Evolutionary conservation across 2,888 invertebrate genomes (phyloP), one percentile per base, ranked within the genome.

Genomic region (Parnassius glacialis): DNA sequence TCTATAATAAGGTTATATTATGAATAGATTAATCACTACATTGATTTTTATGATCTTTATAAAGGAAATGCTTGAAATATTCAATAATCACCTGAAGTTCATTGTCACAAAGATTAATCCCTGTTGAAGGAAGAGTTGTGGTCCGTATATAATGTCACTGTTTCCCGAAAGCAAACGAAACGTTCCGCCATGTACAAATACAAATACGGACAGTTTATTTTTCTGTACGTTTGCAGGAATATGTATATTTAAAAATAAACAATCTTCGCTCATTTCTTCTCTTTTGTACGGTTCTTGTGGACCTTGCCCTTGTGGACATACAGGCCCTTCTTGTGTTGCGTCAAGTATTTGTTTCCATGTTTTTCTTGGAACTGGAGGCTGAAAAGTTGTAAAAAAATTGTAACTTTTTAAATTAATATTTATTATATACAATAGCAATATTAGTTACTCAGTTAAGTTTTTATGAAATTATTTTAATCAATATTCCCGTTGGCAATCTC

Each of bases 81-180:
- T 34, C 34, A 34, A 1, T 34, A 7, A 34, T 34, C 34, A 77
- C 78, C 78, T 76, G 66, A 79, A 84, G 63, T 84, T 85, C 20
- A 84, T 63, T 0, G 83, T 79, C 3, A 83, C 80, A 10, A 79
- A 70, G 50, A 87, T 74, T 10, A 86, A 68, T 45, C 75, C 70
- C 25, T 71, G 68, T 59, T 72, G 65, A 66, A 83, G 65, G 11
- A 80, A 64, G 2, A 76, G 65, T 47, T 78, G 68, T 2, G 84
- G 81, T 2, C 83, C 83, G 45, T 71, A 73, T 3, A 68, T 16
- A 16, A 62, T 10, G 55, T 71, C 67, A 2, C 60, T 51, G 52
- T 75, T 68, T 12, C 76, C 78, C 7, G 76, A 70, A 9, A 77
- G 74, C 1, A 52, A 43, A 16, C 67, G 68, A 59, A 76, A 78